A percentile compares a stretch with the other conserved stretches of the same genome.
These are phyloP conservation scores for Antitype chi DNA, from an alignment of 2,888 invertebrate genomes.

Conservation along the genomic window DNA sequence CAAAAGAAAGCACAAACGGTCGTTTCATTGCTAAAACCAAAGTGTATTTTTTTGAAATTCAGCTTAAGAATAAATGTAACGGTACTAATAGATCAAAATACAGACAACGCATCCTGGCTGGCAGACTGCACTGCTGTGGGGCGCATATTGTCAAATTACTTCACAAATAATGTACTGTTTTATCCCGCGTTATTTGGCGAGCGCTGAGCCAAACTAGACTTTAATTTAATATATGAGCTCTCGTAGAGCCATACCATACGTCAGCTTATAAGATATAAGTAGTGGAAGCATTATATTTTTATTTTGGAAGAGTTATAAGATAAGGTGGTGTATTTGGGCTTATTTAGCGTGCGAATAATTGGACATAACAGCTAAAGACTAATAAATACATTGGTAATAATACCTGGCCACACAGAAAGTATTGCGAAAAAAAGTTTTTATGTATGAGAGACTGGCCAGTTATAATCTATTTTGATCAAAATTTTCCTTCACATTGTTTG, in stretches of 20 bases:
- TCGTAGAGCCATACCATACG: constrained; percentile 43
- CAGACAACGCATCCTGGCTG: constrained; percentile 46
- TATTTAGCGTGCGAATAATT: constrained; percentile 4
- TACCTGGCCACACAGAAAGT: too few species aligned
- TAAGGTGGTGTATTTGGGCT: constrained; percentile 16
- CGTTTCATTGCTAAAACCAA: not conserved
- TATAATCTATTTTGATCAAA: too few species aligned
- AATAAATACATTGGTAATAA: not conserved
- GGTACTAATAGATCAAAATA: constrained; percentile 31
- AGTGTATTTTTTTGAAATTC: not conserved
- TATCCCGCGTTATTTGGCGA: constrained; percentile 60
- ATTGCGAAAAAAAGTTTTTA: too few species aligned
- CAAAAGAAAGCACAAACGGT: too few species aligned
- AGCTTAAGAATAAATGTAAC: constrained; percentile 17
- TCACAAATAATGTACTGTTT: constrained; percentile 64
- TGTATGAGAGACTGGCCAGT: too few species aligned
- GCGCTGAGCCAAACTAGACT: constrained; percentile 46
- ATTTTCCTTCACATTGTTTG: too few species aligned
- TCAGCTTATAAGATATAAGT: constrained; percentile 45
- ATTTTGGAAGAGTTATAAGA: constrained; percentile 22
- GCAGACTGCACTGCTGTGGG: constrained; percentile 59
- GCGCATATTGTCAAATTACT: constrained; percentile 71
- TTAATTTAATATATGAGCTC: constrained; percentile 46
- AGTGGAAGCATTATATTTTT: constrained; percentile 24
- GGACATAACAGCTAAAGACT: not conserved